A percentile compares a stretch with the other conserved stretches of the same genome.
phyloP scores from a whole-genome alignment of 2,888 invertebrate species.

The Alviniconcha strummeri region DNA sequence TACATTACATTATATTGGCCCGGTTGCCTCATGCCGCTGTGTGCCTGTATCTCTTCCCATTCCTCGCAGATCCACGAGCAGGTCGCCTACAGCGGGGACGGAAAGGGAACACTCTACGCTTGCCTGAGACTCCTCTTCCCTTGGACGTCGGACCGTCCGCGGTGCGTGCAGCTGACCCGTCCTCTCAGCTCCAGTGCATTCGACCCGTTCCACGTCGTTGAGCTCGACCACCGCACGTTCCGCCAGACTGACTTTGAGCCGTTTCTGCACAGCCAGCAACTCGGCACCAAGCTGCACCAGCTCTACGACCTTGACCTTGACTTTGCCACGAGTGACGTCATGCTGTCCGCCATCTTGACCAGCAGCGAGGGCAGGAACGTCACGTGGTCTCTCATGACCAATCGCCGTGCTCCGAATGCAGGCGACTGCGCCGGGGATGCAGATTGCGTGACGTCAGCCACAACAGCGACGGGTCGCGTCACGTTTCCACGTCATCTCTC shows the following conservation, averaged over 20 bases:
- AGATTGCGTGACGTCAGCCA: conserved; percentile 5
- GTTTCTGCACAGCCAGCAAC: conserved; percentile 2
- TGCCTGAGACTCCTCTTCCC: conserved; percentile 19
- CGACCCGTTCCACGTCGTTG: conserved; percentile 22
- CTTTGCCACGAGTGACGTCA: conserved; percentile 9
- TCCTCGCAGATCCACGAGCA: not conserved
- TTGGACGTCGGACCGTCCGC: not conserved
- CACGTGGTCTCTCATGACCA: conserved; percentile 28
- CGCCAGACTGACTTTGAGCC: not conserved
- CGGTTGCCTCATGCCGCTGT: too few relatives aligned
- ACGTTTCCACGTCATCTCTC: conserved; percentile 9
- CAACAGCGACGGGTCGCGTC: not conserved
- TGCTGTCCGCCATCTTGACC: conserved; percentile 26
- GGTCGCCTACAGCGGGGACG: not conserved
- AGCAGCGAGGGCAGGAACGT: not conserved
- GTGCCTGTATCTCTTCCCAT: too few relatives aligned
- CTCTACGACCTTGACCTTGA: conserved; percentile 31
- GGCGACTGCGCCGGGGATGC: conserved; percentile 17
- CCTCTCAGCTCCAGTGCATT: not conserved
- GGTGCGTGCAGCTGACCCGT: not conserved
- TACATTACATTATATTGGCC: too few relatives aligned
- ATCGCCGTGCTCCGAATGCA: not conserved
- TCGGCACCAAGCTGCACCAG: conserved; percentile 17
- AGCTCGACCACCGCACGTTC: not conserved
- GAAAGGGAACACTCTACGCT: not conserved